These are phyloP conservation scores for Poeciliopsis prolifica DNA, from an alignment of 2,113 vertebrate species.

Conservation along the genomic window DNA sequence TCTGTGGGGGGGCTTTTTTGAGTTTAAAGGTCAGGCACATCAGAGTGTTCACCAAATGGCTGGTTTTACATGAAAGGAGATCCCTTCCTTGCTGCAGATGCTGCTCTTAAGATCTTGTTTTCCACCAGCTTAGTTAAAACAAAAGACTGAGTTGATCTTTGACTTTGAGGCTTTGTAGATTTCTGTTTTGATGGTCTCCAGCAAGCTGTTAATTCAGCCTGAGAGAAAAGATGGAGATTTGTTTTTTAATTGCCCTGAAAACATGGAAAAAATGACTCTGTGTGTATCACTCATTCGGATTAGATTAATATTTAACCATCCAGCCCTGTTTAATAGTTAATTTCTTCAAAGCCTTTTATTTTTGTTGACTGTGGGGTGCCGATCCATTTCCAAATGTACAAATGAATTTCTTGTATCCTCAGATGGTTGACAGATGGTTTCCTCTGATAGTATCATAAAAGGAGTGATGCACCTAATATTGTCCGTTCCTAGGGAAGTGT, in stretches of 20 bases:
- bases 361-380: constrained; percentile 58
- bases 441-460: constrained; percentile 60
- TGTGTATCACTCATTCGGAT: constrained; percentile 64
- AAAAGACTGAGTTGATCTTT: constrained; percentile 65
- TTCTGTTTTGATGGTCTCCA: constrained; percentile 41
- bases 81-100: constrained; percentile 46
- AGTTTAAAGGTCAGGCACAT: constrained; percentile 54
- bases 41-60: constrained; percentile 32
- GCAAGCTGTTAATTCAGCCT: constrained; percentile 50
- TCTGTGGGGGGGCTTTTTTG: background rate
- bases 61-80: constrained; percentile 34
- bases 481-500: constrained; percentile 32
- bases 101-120: constrained; percentile 52
- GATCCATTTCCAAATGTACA: constrained; percentile 65
- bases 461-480: constrained; percentile 58
- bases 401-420: constrained; percentile 50
- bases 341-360: constrained; percentile 72
- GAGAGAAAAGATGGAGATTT: constrained; percentile 50
- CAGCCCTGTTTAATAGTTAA: constrained; percentile 78
- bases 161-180: constrained; percentile 30
- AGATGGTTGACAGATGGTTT: constrained; percentile 67
- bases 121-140: constrained; percentile 64
- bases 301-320: constrained; percentile 82
- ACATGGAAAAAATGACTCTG: constrained; percentile 38
- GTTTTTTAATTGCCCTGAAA: constrained; percentile 64